A percentile compares a stretch with the other conserved stretches of the same genome.
phyloP scores from a whole-genome alignment of 2,113 vertebrate species.

The Dasypus novemcinctus region DNA sequence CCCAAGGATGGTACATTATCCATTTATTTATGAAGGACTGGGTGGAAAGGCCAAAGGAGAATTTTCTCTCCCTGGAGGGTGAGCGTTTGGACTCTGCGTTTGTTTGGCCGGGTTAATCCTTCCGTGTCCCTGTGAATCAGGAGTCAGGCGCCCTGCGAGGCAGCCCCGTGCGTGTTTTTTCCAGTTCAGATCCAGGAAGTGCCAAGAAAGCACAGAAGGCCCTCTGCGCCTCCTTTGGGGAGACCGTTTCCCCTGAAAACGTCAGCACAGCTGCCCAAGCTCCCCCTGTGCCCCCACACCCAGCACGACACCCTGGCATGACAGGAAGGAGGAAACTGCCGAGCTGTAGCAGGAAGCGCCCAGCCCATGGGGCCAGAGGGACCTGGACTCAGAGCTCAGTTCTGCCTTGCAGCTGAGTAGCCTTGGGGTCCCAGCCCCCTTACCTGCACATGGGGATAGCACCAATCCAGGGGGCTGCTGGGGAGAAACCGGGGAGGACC shows the following conservation, averaged over 20 bases:
- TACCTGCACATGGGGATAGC: not conserved
- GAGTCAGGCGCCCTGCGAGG: conserved; percentile 52
- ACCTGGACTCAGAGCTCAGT: not conserved
- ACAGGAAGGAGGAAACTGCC: not conserved
- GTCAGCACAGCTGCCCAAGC: not conserved
- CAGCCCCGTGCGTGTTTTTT: not conserved
- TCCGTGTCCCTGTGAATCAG: conserved; percentile 62
- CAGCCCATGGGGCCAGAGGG: not conserved
- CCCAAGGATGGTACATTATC: not conserved
- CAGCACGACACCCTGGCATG: not conserved
- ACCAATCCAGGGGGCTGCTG: not conserved
- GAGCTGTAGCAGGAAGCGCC: not conserved
- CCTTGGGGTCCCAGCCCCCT: not conserved
- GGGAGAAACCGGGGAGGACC: too few relatives aligned
- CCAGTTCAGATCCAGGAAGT: conserved; percentile 60
- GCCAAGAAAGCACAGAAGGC: conserved; percentile 6
- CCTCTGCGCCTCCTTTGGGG: not conserved
- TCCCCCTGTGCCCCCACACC: accelerated
- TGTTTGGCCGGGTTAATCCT: not conserved
- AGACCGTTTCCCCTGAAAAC: not conserved
- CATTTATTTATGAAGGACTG: not conserved
- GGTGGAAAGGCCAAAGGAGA: not conserved
- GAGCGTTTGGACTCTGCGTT: not conserved
- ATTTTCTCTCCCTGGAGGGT: conserved; percentile 37
- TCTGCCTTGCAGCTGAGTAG: not conserved